Conservation (phyloP, 2,888 invertebrate species). For the Drosophila atroscutellata region DNA sequence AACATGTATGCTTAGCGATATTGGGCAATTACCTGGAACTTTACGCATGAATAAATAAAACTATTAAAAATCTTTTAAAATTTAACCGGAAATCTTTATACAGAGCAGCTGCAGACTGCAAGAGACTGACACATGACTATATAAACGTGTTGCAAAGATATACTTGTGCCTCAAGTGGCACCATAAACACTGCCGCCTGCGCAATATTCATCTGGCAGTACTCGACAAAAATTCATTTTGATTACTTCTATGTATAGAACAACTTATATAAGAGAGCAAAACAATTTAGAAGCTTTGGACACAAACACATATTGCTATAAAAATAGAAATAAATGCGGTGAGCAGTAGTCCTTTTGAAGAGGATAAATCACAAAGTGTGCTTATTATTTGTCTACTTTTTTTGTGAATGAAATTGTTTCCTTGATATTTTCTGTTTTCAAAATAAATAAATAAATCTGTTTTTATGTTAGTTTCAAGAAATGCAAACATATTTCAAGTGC, state of each 20-base stretch:
- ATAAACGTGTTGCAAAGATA: not conserved
- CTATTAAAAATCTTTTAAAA: no score
- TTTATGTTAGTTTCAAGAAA: not conserved
- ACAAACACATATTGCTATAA: not conserved
- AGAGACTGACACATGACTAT: no score
- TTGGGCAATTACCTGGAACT: slow-evolving; percentile 4
- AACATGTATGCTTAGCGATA: no score
- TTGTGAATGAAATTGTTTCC: not conserved
- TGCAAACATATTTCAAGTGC: not conserved
- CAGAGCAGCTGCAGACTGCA: not conserved
- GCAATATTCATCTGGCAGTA: not conserved
- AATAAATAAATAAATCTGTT: not conserved
- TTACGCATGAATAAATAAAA: not conserved
- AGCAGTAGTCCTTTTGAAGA: not conserved
- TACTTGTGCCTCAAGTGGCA: not conserved
- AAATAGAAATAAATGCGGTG: not conserved
- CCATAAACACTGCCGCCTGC: not conserved
- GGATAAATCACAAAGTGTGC: not conserved
- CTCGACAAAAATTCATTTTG: not conserved
- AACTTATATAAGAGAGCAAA: not conserved
- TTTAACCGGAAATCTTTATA: not conserved
- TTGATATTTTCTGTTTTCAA: not conserved
- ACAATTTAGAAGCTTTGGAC: not conserved
- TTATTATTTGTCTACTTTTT: not conserved
- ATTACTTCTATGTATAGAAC: not conserved